Evolutionary conservation across 1,140 invertebrate genomes (phyloP).

Genomic region (Meloidogyne exigua): DNA sequence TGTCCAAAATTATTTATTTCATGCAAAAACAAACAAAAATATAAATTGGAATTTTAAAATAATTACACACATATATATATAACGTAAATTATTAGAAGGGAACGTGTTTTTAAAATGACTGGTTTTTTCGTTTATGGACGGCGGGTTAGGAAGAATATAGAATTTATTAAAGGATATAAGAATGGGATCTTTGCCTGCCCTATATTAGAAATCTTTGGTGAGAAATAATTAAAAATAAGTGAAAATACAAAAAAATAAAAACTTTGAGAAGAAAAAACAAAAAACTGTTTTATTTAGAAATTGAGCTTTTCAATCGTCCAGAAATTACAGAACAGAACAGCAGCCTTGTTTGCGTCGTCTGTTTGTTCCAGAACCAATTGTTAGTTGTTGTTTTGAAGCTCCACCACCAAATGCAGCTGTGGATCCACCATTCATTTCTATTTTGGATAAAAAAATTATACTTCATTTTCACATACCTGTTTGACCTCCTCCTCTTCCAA

Average conservation of each 20-base stretch:
- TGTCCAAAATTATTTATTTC: not conserved
- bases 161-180: not conserved
- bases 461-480: not conserved
- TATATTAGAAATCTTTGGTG: not conserved
- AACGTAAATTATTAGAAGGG: not conserved
- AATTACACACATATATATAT: too few relatives aligned
- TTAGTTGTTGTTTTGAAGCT: not conserved
- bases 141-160: not conserved
- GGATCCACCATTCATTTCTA: not conserved
- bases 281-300: not conserved
- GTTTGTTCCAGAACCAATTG: conserved; percentile 7
- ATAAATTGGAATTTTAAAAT: not conserved
- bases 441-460: not conserved
- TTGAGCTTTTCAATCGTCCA: not conserved
- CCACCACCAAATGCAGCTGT: not conserved
- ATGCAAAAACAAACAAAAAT: not conserved
- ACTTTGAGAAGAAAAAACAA: not conserved
- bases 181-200: not conserved
- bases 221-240: not conserved
- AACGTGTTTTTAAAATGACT: not conserved
- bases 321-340: conserved; percentile 19
- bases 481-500: conserved; percentile 10
- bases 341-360: conserved; percentile 25
- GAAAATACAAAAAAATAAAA: not conserved
- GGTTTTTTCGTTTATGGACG: conserved; percentile 1